Conservation (phyloP, 2,113 vertebrate species). For the Ceratotherium simum region DNA sequence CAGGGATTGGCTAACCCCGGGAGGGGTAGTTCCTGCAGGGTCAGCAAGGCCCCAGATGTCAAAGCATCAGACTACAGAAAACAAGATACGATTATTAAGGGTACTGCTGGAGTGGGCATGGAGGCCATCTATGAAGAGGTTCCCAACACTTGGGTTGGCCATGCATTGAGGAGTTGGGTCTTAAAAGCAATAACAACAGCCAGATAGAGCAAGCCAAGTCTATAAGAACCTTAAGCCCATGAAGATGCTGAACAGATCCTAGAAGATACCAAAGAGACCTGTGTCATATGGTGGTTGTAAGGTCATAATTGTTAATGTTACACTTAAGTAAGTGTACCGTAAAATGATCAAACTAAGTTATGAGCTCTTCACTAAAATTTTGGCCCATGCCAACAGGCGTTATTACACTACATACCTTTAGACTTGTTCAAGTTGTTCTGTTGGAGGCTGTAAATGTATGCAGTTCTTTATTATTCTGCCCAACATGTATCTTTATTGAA, state of each 20-base stretch:
- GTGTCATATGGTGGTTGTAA: accelerated
- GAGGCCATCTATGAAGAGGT: not conserved
- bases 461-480: not conserved
- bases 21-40: not conserved
- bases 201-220: not conserved
- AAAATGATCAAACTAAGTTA: not conserved
- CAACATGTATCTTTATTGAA: accelerated
- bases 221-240: not conserved
- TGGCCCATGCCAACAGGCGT: not conserved
- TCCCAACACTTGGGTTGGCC: no score
- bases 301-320: no score
- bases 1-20: not conserved
- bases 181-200: not conserved
- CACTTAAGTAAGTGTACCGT: no score
- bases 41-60: not conserved
- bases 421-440: not conserved
- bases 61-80: not conserved
- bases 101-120: not conserved
- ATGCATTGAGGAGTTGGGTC: not conserved
- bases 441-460: no score
- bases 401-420: accelerated
- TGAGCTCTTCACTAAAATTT: not conserved
- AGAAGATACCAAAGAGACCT: no score
- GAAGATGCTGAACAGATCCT: not conserved
- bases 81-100: not conserved